Evolutionary conservation across 2,888 invertebrate genomes (phyloP), one percentile per base, ranked within the genome.

Genomic region (Caenorhabditis sp.): DNA sequence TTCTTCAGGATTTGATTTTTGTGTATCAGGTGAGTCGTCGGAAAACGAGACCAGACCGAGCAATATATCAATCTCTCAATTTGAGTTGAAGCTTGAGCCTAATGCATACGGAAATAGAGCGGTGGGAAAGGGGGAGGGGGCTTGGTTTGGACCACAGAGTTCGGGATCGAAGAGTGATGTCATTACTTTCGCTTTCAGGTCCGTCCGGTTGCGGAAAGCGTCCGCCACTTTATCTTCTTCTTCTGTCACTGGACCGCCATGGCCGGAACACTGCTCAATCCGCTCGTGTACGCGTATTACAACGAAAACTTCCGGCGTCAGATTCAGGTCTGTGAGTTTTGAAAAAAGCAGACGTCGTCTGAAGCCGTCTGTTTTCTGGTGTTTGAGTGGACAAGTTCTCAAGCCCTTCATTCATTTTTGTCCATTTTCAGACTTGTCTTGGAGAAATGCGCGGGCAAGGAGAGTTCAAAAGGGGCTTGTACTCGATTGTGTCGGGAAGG

Each of bases 261-360:
- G 95, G 94, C 94, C 86, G 95, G 95, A 70, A 95, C 94, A 1
- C 94, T 95, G 90, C 95, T 95, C 91, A 95, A 95, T 89, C 95
- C 95, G 0, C 94, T 81, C 20, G 81, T 85, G 3, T 85, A 85
- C 55, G 85, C 85, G 5, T 85, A 80, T 73, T 83, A 80, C 61
- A 85, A 85, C 63, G 85, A 85, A 17, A 83, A 81, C 62, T 83
- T 85, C 72, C 50, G 82, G 39, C 56, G 81, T 2, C 82, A 85
- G 43, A 83, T 83, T 50, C 70, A 82, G 63, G 81, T 82, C 17
- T 27, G 17, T 50, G 35, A 35, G n/a, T 4, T 24, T 27, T 22
- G n/a, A 27, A 8, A 30, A 11, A 30, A 13, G 17, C 26, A 46
- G 9, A 37, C n/a, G 17, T 35, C 35, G 9, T 35, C 2, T 35